Base-by-base conservation (phyloP, 2,113 vertebrate species). In the Seriola rivoliana region DNA sequence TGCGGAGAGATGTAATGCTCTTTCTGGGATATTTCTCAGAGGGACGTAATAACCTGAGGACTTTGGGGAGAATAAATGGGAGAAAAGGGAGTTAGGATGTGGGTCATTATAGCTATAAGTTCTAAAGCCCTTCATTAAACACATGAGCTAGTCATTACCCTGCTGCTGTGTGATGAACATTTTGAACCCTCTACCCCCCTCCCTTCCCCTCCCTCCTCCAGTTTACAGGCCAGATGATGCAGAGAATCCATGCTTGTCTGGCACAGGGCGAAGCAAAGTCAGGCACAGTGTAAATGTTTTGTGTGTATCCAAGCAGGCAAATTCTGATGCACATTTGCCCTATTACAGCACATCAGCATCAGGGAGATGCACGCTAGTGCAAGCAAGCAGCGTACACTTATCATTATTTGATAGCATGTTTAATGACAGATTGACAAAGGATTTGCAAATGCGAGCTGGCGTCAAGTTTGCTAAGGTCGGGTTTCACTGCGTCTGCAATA, bases 361-460 rank as follows among this genome's bases (percentile, higher is more conserved):
- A 96, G 96, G 93, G 94, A 92, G 91, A 91, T 87, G 95, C 95
- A 95, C 94, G 95, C 95, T 90, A 96, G 95, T 92, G 96, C 95
- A 88, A 96, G 97, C 96, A 94, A 94, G 95, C 94, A 95, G 96
- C 95, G 94, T 93, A 95, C 96, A 96, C 96, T 97, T 96, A 97
- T 97, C 96, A 97, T 97, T 96, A 96, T 98, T 97, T 97, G 96
- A 98, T 98, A 98, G 96, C 96, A 97, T 97, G 97, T 97, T 98
- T 98, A 97, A 99, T 96, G 97, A 98, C 97, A 97, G 96, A 98
- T 97, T 97, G 97, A 98, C 96, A 95, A 96, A 96, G 96, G 96
- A 96, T 97, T 97, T 96, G 96, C 96, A 97, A 96, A 99, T 96
- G 96, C 91, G 95, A 96, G 96, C 96, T 95, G 96, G 96, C 97